Conservation (phyloP, 1,140 invertebrate genomes). For the Antheraea mylitta region DNA sequence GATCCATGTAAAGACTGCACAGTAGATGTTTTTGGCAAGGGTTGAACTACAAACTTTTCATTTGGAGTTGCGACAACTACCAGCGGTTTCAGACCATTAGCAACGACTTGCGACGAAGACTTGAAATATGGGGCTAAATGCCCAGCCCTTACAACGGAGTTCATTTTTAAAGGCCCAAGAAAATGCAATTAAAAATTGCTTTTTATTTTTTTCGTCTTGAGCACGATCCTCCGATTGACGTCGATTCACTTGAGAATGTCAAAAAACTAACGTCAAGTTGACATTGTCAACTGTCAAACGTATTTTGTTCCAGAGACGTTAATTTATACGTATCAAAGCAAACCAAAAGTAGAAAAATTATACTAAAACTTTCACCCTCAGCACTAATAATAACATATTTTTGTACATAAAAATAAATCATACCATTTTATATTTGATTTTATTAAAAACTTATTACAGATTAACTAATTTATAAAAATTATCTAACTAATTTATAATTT, state of each 20-base stretch:
- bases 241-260: background rate
- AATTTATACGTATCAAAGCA: background rate
- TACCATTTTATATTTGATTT: too few species aligned
- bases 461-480: too few species aligned
- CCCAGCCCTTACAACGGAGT: constrained; percentile 82
- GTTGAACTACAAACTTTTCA: constrained; percentile 62
- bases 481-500: too few species aligned
- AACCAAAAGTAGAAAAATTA: background rate
- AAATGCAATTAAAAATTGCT: constrained; percentile 60
- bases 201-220: constrained; percentile 35
- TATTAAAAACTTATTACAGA: too few species aligned
- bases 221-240: constrained; percentile 13
- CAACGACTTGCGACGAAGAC: constrained; percentile 79
- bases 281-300: background rate
- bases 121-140: constrained; percentile 81
- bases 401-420: too few species aligned
- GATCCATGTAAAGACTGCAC: constrained; percentile 73
- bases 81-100: constrained; percentile 78
- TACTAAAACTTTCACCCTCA: background rate
- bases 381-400: too few species aligned
- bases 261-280: background rate
- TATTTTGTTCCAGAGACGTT: background rate
- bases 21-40: constrained; percentile 64
- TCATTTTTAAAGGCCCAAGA: constrained; percentile 78
- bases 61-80: constrained; percentile 60